Evolutionary conservation across 2,888 invertebrate species (phyloP).

Genomic region (Himalopsyche japonica): DNA sequence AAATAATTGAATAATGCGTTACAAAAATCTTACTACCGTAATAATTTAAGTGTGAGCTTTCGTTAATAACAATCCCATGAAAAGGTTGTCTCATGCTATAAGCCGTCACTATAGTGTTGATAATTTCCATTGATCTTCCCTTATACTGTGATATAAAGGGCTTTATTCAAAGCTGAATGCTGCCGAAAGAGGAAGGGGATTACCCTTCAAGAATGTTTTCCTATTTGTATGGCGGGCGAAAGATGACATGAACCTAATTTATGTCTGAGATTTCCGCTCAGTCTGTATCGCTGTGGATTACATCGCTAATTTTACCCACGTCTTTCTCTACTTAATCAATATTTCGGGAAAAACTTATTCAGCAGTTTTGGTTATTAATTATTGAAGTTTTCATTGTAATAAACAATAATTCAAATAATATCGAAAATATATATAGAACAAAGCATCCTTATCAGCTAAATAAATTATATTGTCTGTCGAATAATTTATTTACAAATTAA

Average conservation of each 20-base stretch:
- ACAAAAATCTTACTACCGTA: too few relatives aligned
- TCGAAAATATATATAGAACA: too few relatives aligned
- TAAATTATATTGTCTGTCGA: too few relatives aligned
- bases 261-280: conserved; percentile 10
- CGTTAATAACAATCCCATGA: background rate
- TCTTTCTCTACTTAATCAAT: background rate
- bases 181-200: background rate
- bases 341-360: background rate
- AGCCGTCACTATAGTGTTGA: background rate
- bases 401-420: too few relatives aligned
- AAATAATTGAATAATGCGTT: too few relatives aligned
- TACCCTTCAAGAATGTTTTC: background rate
- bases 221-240: background rate
- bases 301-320: conserved; percentile 6
- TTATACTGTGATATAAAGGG: background rate
- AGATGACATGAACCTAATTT: conserved; percentile 11
- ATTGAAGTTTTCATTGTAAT: background rate
- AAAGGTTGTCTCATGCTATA: background rate
- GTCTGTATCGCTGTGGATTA: conserved; percentile 9
- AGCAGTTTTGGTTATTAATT: background rate
- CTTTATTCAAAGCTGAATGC: background rate
- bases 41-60: background rate
- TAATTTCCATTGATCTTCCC: background rate
- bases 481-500: too few relatives aligned
- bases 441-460: too few relatives aligned